These are phyloP conservation scores for Scaptodrosophila lebanonensis DNA, from an alignment of 1,140 invertebrate genomes.

Conservation along the genomic window DNA sequence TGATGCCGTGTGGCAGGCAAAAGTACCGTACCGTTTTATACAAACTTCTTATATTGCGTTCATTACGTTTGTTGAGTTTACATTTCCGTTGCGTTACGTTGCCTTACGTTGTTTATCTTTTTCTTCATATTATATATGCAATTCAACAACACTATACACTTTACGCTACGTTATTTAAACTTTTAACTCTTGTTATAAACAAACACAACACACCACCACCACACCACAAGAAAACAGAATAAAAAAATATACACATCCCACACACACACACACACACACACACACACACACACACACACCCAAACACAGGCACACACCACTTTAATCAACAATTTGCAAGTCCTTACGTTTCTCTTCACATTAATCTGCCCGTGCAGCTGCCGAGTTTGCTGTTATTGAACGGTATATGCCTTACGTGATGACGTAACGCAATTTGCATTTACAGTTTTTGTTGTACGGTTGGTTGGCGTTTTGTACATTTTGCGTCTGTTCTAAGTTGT, in stretches of 20 bases:
- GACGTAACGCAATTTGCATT: too few relatives aligned
- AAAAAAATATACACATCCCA: not conserved
- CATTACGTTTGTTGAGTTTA: slow-evolving; percentile 66
- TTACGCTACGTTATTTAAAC: slow-evolving; percentile 65
- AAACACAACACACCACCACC: slow-evolving; percentile 1
- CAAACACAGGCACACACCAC: slow-evolving; percentile 10
- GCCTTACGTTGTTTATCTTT: too few relatives aligned
- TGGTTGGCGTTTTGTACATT: too few relatives aligned
- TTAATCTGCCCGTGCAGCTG: slow-evolving; percentile 9
- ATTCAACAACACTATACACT: not conserved
- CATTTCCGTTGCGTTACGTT: slow-evolving; percentile 63
- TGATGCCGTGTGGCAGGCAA: too few relatives aligned
- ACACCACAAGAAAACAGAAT: too few relatives aligned
- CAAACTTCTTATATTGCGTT: slow-evolving; percentile 71
- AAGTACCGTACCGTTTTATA: slow-evolving; percentile 55
- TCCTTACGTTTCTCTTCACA: too few relatives aligned
- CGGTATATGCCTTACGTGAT: too few relatives aligned
- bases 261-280: slow-evolving; percentile 22
- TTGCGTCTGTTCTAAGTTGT: too few relatives aligned
- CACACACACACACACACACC: slow-evolving; percentile 13
- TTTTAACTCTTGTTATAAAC: slow-evolving; percentile 41
- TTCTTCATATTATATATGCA: too few relatives aligned
- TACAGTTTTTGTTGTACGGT: too few relatives aligned
- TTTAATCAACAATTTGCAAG: slow-evolving; percentile 35
- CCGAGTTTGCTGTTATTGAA: too few relatives aligned